phyloP scores from a whole-genome alignment of 2,888 invertebrate species.

The Metellina segmentata region DNA sequence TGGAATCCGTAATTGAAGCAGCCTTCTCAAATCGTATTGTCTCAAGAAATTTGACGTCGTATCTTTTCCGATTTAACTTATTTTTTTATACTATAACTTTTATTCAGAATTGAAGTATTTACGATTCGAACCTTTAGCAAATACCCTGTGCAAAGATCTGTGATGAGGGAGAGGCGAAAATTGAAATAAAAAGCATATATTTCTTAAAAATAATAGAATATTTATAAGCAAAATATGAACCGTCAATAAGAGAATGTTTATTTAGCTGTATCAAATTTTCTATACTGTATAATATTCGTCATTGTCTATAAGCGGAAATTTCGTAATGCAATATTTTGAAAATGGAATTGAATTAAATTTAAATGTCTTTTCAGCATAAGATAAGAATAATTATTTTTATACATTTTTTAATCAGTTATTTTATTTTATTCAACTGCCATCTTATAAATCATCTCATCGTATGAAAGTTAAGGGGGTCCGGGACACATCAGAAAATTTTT shows the following conservation, averaged over 20 bases:
- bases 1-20: slow-evolving; percentile 14
- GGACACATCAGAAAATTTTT: too few relatives aligned
- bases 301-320: too few relatives aligned
- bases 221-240: background rate
- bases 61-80: background rate
- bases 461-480: too few relatives aligned
- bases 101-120: slow-evolving; percentile 6
- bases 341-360: too few relatives aligned
- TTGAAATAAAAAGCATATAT: background rate
- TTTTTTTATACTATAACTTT: slow-evolving; percentile 4
- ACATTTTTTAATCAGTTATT: too few relatives aligned
- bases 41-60: background rate
- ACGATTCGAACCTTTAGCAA: slow-evolving; percentile 14
- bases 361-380: too few relatives aligned
- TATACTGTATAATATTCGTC: background rate
- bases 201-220: slow-evolving; percentile 1
- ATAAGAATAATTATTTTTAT: too few relatives aligned
- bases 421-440: too few relatives aligned
- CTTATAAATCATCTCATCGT: too few relatives aligned
- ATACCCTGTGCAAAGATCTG: background rate
- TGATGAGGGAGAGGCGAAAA: background rate
- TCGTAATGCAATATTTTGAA: too few relatives aligned
- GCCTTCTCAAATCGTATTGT: slow-evolving; percentile 28
- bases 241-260: background rate
- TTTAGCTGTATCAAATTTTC: background rate